phyloP scores from a whole-genome alignment of 2,888 invertebrate genomes.

The Sepiola atlantica region DNA sequence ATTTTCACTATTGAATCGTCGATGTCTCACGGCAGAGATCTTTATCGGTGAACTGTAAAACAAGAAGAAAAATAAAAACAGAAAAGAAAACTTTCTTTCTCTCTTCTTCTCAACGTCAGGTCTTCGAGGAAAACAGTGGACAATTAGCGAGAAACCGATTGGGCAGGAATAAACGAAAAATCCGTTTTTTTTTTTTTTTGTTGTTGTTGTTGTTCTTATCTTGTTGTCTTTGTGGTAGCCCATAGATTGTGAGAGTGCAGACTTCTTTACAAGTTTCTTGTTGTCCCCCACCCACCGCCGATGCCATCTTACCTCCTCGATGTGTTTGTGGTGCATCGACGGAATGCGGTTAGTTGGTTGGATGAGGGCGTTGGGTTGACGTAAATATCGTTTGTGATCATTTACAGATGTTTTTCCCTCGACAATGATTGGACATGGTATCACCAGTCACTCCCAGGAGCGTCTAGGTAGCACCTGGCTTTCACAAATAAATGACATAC shows the following conservation, averaged over 20 bases:
- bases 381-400: slow-evolving; percentile 2
- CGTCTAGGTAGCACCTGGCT: slow-evolving; percentile 7
- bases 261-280: background rate
- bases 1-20: background rate
- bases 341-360: background rate
- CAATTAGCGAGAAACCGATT: background rate
- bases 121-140: slow-evolving; percentile 32
- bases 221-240: background rate
- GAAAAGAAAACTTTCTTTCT: too few species aligned
- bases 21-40: background rate
- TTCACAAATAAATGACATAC: background rate
- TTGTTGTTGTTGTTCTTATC: too few species aligned
- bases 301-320: background rate
- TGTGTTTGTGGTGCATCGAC: background rate
- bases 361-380: background rate
- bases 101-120: background rate
- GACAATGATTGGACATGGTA: background rate
- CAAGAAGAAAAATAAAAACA: background rate
- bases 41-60: background rate
- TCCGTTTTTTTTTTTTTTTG: background rate
- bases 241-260: background rate
- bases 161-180: background rate
- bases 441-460: background rate
- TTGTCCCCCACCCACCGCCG: background rate
- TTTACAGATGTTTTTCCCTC: background rate